A percentile compares a stretch with the other conserved stretches of the same genome.
phyloP scores from a whole-genome alignment of 2,113 vertebrate species.

The Circaetus gallicus region DNA sequence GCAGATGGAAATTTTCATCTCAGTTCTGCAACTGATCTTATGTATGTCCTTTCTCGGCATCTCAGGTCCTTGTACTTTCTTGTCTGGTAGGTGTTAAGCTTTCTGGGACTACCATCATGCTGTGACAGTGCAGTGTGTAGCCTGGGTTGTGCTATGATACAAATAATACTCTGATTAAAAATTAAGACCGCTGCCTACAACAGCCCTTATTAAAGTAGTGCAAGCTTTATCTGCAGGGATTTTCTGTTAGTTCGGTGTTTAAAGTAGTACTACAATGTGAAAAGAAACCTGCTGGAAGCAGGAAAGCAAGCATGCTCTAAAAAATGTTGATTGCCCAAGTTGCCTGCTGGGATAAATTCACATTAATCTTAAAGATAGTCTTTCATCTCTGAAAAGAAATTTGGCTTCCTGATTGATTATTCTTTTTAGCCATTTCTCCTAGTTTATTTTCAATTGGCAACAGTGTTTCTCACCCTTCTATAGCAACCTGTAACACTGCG shows the following conservation, averaged over 20 bases:
- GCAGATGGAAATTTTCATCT: background rate
- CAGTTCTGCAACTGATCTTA: background rate
- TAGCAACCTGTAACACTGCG: too few species aligned
- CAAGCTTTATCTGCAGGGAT: background rate
- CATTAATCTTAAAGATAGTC: background rate
- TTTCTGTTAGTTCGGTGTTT: background rate
- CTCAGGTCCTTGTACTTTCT: background rate
- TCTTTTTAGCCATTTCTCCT: background rate
- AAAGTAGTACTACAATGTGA: background rate
- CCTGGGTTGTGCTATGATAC: background rate
- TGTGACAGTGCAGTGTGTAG: background rate
- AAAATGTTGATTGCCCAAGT: background rate
- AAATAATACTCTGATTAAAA: background rate
- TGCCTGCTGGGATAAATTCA: background rate
- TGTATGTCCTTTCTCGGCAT: rapidly evolving
- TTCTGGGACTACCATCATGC: background rate
- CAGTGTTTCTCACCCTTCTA: rapidly evolving
- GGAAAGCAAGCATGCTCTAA: background rate
- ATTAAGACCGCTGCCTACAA: background rate
- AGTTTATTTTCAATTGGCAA: background rate
- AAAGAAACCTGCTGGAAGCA: background rate
- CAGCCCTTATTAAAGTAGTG: background rate
- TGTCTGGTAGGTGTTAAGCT: background rate
- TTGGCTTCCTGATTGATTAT: background rate
- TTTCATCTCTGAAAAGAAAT: background rate